phyloP scores from a whole-genome alignment of 1,140 invertebrate species.

The Drosophila punjabiensis region DNA sequence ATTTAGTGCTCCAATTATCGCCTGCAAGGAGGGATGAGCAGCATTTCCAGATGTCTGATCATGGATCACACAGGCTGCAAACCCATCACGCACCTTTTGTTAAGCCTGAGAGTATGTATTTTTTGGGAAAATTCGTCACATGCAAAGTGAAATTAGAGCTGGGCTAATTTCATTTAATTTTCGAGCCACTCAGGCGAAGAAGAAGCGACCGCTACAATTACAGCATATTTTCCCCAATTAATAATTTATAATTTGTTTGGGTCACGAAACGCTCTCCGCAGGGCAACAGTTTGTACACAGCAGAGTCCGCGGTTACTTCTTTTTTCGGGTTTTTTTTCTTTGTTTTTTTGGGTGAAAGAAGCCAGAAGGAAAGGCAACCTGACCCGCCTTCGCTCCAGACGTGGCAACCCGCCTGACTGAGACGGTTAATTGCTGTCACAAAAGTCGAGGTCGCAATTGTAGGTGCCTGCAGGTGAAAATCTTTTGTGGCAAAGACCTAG shows the following conservation, averaged over 20 bases:
- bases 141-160: slow-evolving; percentile 81
- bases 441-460: slow-evolving; percentile 42
- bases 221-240: slow-evolving; percentile 84
- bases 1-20: slow-evolving; percentile 76
- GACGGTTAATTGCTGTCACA: slow-evolving; percentile 83
- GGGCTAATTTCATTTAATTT: slow-evolving; percentile 84
- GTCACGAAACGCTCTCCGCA: slow-evolving; percentile 70
- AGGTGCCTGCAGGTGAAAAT: slow-evolving; percentile 60
- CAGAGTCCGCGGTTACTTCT: slow-evolving; percentile 1
- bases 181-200: slow-evolving; percentile 58
- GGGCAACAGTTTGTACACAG: slow-evolving; percentile 60
- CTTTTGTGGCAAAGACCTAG: slow-evolving; percentile 52
- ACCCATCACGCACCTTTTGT: slow-evolving; percentile 59
- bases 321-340: not conserved
- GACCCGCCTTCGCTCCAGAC: slow-evolving; percentile 22
- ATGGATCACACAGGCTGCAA: slow-evolving; percentile 42
- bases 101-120: no score
- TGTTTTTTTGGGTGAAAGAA: slow-evolving; percentile 51
- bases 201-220: slow-evolving; percentile 79
- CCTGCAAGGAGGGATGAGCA: slow-evolving; percentile 32
- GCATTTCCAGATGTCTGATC: slow-evolving; percentile 70
- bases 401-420: slow-evolving; percentile 62
- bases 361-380: slow-evolving; percentile 46
- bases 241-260: slow-evolving; percentile 85
- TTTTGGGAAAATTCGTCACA: slow-evolving; percentile 71